Evolutionary conservation across 2,797 vertebrate species (phyloP).

Genomic region (Smutsia temminckii): DNA sequence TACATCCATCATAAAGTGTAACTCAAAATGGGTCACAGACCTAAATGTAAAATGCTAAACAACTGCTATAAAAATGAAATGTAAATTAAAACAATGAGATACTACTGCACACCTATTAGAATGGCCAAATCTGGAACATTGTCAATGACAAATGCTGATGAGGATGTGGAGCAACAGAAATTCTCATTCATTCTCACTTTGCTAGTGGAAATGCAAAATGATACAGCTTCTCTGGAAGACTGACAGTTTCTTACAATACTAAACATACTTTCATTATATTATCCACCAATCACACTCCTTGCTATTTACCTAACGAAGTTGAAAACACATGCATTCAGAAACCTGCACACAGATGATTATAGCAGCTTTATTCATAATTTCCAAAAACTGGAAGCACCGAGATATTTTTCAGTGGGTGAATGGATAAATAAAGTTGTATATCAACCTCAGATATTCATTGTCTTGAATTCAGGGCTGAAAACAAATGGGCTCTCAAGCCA

Average conservation of each 20-base stretch:
- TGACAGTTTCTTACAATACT: background rate
- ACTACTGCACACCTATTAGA: background rate
- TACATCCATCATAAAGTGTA: background rate
- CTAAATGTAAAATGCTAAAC: background rate
- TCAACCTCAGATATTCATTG: background rate
- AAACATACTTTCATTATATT: background rate
- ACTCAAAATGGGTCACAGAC: background rate
- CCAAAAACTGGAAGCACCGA: background rate
- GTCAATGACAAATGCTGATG: background rate
- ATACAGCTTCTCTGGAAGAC: background rate
- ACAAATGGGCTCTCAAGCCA: background rate
- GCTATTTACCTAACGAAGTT: background rate
- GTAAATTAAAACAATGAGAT: background rate
- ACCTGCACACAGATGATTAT: background rate
- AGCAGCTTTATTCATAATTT: background rate
- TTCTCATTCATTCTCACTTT: background rate
- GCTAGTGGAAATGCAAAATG: background rate
- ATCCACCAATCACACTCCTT: background rate
- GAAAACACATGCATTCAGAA: background rate
- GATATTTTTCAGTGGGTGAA: background rate
- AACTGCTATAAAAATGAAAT: background rate
- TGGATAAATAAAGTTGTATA: background rate
- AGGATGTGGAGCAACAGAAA: background rate
- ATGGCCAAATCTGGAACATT: background rate
- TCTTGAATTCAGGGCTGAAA: background rate